Evolutionary conservation across 23 tunicate species (phyloP).

Genomic region (Corella eumyota): DNA sequence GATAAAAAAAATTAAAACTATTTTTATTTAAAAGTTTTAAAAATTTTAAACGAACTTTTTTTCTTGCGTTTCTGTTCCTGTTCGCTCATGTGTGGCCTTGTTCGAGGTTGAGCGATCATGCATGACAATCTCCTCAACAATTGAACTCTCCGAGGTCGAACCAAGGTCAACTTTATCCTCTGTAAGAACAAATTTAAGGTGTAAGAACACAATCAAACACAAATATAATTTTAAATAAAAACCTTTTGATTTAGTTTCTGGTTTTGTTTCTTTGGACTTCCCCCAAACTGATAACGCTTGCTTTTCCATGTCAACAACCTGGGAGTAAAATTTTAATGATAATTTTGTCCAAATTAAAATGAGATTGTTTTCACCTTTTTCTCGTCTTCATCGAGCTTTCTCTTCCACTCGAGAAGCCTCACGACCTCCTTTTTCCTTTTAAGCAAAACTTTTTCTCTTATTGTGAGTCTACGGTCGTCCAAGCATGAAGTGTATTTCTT

Average conservation of each 20-base stretch:
- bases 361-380: conserved; percentile 17
- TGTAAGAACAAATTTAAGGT: background rate
- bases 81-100: no score
- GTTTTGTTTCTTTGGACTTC: conserved; percentile 1
- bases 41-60: no score
- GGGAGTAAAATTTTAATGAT: no score
- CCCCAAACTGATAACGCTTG: conserved; percentile 58
- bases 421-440: conserved; percentile 72
- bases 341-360: background rate
- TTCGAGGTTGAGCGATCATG: no score
- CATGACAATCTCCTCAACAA: no score
- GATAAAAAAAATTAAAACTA: background rate
- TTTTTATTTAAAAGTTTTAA: no score
- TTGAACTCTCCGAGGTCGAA: no score
- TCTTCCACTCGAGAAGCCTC: conserved; percentile 75
- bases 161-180: no score
- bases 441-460: conserved; percentile 47
- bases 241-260: background rate
- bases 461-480: conserved; percentile 60
- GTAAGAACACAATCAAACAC: background rate
- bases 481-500: conserved; percentile 14
- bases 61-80: no score
- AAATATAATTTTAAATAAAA: background rate
- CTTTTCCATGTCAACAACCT: conserved; percentile 62
- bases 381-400: conserved; percentile 76